phyloP scores from a whole-genome alignment of 1,140 invertebrate genomes.

The Trachelipus rathkii region DNA sequence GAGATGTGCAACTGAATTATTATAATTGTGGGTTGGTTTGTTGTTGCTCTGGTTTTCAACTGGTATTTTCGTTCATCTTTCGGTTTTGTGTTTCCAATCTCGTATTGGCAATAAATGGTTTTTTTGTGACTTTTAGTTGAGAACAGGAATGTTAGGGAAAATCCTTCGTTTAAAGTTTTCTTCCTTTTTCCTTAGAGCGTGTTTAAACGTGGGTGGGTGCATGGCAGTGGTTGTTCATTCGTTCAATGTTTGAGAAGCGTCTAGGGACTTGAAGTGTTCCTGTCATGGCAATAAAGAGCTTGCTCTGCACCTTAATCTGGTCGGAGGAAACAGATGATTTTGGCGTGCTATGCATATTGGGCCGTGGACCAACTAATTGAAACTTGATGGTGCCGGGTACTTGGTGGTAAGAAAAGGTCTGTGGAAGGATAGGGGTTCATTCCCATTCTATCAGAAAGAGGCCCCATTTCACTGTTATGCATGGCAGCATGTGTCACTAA shows the following conservation, averaged over 20 bases:
- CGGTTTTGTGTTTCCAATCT: too few species aligned
- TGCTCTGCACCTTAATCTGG: conserved; percentile 33
- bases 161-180: not conserved
- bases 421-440: conserved; percentile 36
- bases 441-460: conserved; percentile 37
- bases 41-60: too few species aligned
- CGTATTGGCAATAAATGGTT: too few species aligned
- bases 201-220: conserved; percentile 20
- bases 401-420: conserved; percentile 8
- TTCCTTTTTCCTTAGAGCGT: not conserved
- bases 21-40: too few species aligned
- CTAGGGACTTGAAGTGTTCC: conserved; percentile 36
- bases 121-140: too few species aligned
- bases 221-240: conserved; percentile 34
- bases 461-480: conserved; percentile 36
- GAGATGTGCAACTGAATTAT: too few species aligned
- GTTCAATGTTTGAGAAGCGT: conserved; percentile 40
- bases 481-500: conserved; percentile 47
- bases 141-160: too few species aligned
- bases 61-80: too few species aligned
- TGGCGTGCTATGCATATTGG: not conserved
- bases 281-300: conserved; percentile 42
- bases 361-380: conserved; percentile 21
- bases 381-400: not conserved
- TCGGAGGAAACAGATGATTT: conserved; percentile 27